Base-by-base conservation (phyloP, 2,797 vertebrate genomes). In the Sitta carolinensis region DNA sequence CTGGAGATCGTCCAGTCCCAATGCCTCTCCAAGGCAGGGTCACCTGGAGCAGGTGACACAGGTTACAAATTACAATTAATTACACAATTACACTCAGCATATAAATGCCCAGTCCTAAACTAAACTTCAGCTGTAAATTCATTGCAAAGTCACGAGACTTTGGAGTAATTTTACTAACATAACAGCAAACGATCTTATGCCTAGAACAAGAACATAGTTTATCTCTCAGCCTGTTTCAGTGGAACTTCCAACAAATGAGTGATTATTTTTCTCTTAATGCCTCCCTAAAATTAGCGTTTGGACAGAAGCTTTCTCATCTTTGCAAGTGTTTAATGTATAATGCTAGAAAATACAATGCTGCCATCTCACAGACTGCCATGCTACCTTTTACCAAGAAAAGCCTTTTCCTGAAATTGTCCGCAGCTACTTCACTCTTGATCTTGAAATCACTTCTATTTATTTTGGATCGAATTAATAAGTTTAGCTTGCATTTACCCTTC, bases 401-500 rank as follows among this genome's bases (percentile, higher is more conserved):
- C 55, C 58, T 95, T 92, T 79, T 67, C 72, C 52, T 87, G 80
- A 94, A 93, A 89, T 79, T 75, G 74, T 83, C 92, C 87, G 72
- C 90, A 96, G 87, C 74, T 88, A 93, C 3, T 81, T 92, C 64
- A 32, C 38, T 90, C 43, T 48, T 80, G 47, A 92, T 92, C 76
- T 66, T 63, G 21, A 62, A 90, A 90, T 87, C 69, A 54, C 26
- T 69, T 91, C 22, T 79, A 22, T 78, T 89, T 92, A 87, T 95
- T 95, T 89, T 52, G 85, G 70, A 80, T 16, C 61, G 86, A 93
- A 73, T 80, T 34, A 95, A 2, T 4, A 59, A 92, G 87, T 92
- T 93, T 69, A 90, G 82, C 79, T 81, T 77, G 78, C 67, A 64
- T 92, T 93, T 91, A 87, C 82, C 59, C 84, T 92, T 93, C 89